Base-by-base conservation (phyloP, 1,140 invertebrate species). In the Achatina immaculata region DNA sequence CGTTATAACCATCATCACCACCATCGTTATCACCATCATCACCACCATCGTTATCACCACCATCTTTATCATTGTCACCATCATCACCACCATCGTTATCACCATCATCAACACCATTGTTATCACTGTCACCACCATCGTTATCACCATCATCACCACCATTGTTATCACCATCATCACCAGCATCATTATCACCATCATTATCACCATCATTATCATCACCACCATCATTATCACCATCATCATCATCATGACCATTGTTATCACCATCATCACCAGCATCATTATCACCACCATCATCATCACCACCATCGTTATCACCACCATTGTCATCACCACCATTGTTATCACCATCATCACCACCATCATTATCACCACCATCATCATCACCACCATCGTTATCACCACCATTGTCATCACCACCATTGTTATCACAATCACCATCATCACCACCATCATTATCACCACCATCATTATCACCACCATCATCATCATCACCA, bases 261-360 rank as follows among this genome's bases (percentile, higher is more conserved):
- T 58, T 55, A 76, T 11, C 38, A 76, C 40, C 43, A 58, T 62
- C 14, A 58, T 19, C 14, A n/a, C n/a, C n/a, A n/a, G n/a, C n/a
- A n/a, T n/a, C n/a, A n/a, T n/a, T n/a, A n/a, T n/a, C n/a, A n/a
- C 55, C 21, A 72, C 40, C 34, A 72, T 72, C 34, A 72, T 72
- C 19, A 72, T 72, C 4, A 73, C 73, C 24, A 73, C 14, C 51
- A 76, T 55, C 28, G 55, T 36, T 28, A 80, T 55, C 21, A 38
- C 19, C 19, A 72, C 40, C 34, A 72, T 72, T 19, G 40, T 72
- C 21, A 72, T 28, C 28, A 24, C 40, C 21, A 40, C 38, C 31
- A 72, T 40, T 45, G 45, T 62, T 79, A 69, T 45, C 51, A 79
- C 16, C 40, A 38, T 31, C 40, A 72, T 21, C 16, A 72, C 28